Evolutionary conservation across 2,888 invertebrate genomes (phyloP), one percentile per base, ranked within the genome.

Genomic region (Acleris literana): DNA sequence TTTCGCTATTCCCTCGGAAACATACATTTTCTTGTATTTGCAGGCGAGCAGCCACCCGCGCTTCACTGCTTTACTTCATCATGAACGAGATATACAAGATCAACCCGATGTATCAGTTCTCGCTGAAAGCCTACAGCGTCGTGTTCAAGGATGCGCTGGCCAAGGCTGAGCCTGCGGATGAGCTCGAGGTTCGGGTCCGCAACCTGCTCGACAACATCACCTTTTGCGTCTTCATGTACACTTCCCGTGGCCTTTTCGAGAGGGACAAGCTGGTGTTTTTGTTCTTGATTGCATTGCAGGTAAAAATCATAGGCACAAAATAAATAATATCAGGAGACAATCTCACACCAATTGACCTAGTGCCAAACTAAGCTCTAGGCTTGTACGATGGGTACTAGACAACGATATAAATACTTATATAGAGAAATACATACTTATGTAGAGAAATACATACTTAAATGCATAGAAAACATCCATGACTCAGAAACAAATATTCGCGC

Each of bases 31-130:
- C n/a, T n/a, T 39, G 64, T 64, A 58, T 54, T 51, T 68, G n/a
- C 79, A 93, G 95, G 70, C 95, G 96, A 6, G 98, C 97, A 1
- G 98, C 98, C 0, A 93, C 95, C 0, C 90, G 98, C 68, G 98
- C 98, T 0, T 98, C 98, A 0, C 93, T 99, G 0, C 93, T 99
- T 1, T 99, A 99, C 86, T 99, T 99, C 84, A 97, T 98, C 69
- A 92, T 99, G 68, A 98, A 97, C 81, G 98, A 99, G 78, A 87
- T 99, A 58, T 95, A 96, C 88, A 97, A 97, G 86, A 98, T 99
- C 76, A 98, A 98, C 87, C 97, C 97, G 53, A 97, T 99, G 82
- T 99, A 99, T 87, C 98, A 98, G 85, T 99, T 99, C 90, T 98
- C 98, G 0, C 88, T 99, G 64, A 98, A 98, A 87, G 97, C 98